A percentile compares a stretch with the other conserved stretches of the same genome.
Evolutionary conservation across 2,888 invertebrate genomes (phyloP).

Genomic region (Allygus modestus): DNA sequence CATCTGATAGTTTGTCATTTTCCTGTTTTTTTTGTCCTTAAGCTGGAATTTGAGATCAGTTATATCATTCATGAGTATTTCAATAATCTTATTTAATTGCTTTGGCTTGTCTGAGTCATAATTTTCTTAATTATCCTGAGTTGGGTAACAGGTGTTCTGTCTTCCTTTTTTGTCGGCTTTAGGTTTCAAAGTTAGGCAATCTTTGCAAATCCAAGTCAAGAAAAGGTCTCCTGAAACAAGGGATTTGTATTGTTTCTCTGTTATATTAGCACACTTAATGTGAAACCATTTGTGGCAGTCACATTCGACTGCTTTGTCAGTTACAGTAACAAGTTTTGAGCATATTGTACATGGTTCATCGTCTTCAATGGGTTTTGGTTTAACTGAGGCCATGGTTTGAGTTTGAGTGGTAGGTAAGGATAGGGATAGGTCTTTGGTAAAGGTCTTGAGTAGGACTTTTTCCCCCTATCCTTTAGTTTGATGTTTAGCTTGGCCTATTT

Average conservation of each 20-base stretch:
- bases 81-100: background rate
- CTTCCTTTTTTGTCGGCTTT: background rate
- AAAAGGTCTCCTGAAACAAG: background rate
- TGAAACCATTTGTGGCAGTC: background rate
- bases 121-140: background rate
- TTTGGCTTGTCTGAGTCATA: background rate
- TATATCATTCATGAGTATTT: background rate
- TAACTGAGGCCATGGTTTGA: too few species aligned
- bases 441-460: too few species aligned
- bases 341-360: background rate
- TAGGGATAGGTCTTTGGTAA: too few species aligned
- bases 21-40: background rate
- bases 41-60: background rate
- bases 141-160: background rate
- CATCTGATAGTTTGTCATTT: background rate
- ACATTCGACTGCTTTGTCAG: constrained; percentile 11
- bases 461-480: too few species aligned
- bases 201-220: background rate
- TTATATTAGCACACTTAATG: background rate
- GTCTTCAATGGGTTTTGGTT: too few species aligned
- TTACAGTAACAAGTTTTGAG: background rate
- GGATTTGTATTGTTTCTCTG: background rate
- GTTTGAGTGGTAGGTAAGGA: too few species aligned
- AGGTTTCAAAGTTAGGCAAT: background rate
- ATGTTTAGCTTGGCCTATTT: too few species aligned